Conservation (phyloP, 2,797 vertebrate genomes). For the Tamandua tetradactyla region DNA sequence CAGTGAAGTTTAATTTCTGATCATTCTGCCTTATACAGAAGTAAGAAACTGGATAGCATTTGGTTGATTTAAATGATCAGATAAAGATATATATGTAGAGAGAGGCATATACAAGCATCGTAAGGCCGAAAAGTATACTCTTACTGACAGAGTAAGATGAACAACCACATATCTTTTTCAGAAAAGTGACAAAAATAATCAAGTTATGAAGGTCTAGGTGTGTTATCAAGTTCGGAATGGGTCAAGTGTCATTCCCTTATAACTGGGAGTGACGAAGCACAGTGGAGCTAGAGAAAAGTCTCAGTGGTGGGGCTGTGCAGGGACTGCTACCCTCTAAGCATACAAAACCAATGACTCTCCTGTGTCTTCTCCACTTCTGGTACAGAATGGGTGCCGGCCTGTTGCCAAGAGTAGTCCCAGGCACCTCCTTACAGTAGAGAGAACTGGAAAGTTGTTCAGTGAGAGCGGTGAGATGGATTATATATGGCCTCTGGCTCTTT, state of each 20-base stretch:
- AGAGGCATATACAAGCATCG: background rate
- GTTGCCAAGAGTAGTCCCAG: background rate
- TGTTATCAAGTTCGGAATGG: background rate
- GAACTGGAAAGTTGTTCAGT: slow-evolving; percentile 51
- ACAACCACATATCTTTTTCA: background rate
- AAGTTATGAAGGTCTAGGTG: background rate
- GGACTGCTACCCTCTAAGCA: background rate
- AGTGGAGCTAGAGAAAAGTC: background rate
- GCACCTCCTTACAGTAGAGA: background rate
- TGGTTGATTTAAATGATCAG: background rate
- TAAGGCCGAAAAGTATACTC: background rate
- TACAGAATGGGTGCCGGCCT: background rate
- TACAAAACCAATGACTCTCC: background rate
- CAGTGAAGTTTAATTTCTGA: background rate
- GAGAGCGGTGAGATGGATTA: slow-evolving; percentile 75
- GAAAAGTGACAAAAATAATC: background rate
- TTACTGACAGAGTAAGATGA: background rate
- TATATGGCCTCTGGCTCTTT: slow-evolving; percentile 78
- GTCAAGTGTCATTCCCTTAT: background rate
- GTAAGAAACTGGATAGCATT: background rate
- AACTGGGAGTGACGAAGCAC: background rate
- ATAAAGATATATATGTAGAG: no score
- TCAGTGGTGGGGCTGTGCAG: background rate
- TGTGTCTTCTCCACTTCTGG: background rate
- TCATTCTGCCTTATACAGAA: background rate